Evolutionary conservation across 2,797 vertebrate species (phyloP), one percentile per base, ranked within the genome.

Genomic region (Etheostoma nigrum): DNA sequence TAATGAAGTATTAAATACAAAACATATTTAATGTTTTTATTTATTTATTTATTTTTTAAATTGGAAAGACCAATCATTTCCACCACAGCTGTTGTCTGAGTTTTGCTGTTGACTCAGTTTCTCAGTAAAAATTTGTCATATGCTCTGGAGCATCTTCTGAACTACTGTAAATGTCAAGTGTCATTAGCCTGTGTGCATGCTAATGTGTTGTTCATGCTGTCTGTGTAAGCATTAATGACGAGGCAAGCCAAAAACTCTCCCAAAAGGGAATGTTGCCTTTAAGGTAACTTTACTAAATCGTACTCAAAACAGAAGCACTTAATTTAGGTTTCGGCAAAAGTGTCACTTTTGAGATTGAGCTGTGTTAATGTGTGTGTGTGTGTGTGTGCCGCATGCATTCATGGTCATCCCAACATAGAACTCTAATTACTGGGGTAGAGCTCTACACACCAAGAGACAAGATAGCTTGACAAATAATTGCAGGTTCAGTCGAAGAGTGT

Each of bases 401-500:
- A 70, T 23, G 72, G 70, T 88, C 75, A 89, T 86, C 91, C 91
- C 82, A 93, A 93, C 91, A 93, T 93, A 93, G 91, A 91, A 84
- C 91, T 86, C 88, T 91, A 94, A 94, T 93, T 94, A 91, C 74
- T 52, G 80, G 88, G 88, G 53, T 61, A 76, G 80, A 86, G 86
- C 76, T 49, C 75, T 58, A 87, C 83, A 77, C 89, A 86, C 82
- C 81, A 88, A 76, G 74, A 86, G 84, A 90, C 79, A 59, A 87
- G 91, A 91, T 86, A 82, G 83, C 89, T 84, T 93, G 92, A 93
- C 91, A 92, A 92, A 94, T 94, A 94, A 94, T 94, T 93, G 83
- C 83, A 89, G 89, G 92, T 93, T 93, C 48, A 74, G 86, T 55
- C 11, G 61, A 65, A 79, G 76, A 87, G 74, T 71, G 89, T 92